Base-by-base conservation (phyloP, 2,797 vertebrate species). In the Pogoniulus pusillus region DNA sequence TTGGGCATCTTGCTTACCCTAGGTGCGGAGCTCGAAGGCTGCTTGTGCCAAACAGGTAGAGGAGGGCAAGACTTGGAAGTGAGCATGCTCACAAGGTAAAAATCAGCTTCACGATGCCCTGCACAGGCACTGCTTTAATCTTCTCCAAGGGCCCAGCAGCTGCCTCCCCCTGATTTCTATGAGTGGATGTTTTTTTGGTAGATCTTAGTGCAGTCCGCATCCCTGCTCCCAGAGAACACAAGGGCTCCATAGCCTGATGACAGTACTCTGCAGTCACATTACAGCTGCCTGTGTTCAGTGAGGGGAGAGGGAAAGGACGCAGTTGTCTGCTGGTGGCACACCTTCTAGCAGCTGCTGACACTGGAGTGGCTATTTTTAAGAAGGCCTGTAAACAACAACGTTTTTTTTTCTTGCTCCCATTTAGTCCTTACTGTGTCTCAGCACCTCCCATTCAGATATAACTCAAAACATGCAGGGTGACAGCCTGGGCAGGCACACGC, bases 71-170 rank as follows among this genome's bases (percentile, higher is more conserved):
- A 30, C 72, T 82, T 58, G 57, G 57, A 82, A 85, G 32, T 26
- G 55, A 94, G 66, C 63, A 58, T 75, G 65, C 51, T 89, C 65
- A 17, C 55, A 54, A 86, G 32, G 34, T 87, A 43, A 87, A 93
- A 66, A 34, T 59, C 58, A 53, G 43, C 63, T 86, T 86, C 63
- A 69, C 69, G 24, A 41, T 86, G 65, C 54, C 65, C 65, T 74
- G 15, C 37, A 8, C 5, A 35, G 80, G 54, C 60, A 43, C 68
- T 74, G 75, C 60, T 87, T 90, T 92, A 76, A 73, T 30, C 9
- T 49, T 80, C 58, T 90, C 51, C 29, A 17, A 5, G 59, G 58
- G 73, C 54, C 24, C 29, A 62, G 59, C 53, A 75, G 55, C 73
- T 74, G 53, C 54, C 17, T 84, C 18, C 35, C 32, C 34, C 10